phyloP scores from a whole-genome alignment of 53 echinoderm and acorn worm genomes.

The Luidia sarsii region DNA sequence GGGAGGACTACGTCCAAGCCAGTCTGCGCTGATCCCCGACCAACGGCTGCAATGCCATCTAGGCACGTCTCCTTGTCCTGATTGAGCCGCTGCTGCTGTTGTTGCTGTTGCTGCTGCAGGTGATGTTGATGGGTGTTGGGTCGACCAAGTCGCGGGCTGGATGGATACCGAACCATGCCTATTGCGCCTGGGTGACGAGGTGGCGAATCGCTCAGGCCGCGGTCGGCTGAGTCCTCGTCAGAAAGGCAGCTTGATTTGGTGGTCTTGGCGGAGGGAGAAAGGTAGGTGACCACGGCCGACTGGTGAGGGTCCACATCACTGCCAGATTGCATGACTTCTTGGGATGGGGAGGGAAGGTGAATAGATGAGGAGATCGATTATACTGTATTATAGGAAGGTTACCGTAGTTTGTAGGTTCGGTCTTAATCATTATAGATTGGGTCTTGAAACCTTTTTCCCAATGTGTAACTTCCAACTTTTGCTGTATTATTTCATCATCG shows the following conservation, averaged over 20 bases:
- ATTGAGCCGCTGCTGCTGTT: background rate
- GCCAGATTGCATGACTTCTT: slow-evolving; percentile 18
- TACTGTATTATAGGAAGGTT: no score
- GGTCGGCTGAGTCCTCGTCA: slow-evolving; percentile 24
- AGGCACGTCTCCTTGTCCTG: slow-evolving; percentile 1
- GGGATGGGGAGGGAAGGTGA: background rate
- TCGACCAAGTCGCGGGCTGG: slow-evolving; percentile 45
- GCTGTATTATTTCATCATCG: no score
- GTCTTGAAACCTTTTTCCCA: no score
- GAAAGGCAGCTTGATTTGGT: slow-evolving; percentile 51
- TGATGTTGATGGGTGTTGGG: background rate
- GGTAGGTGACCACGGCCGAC: slow-evolving; percentile 14
- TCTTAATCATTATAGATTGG: no score
- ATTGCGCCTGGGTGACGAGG: background rate
- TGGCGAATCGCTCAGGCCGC: slow-evolving; percentile 12
- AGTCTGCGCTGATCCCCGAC: slow-evolving; percentile 4
- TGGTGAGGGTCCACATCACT: background rate
- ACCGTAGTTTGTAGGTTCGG: no score
- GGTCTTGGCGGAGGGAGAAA: slow-evolving; percentile 36
- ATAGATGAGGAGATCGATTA: no score
- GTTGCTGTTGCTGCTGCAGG: background rate
- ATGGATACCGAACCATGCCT: slow-evolving; percentile 39
- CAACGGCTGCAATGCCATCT: background rate
- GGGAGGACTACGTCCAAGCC: slow-evolving; percentile 29
- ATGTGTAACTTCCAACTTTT: no score